These are phyloP conservation scores for Drosophila tani DNA, from an alignment of 1,140 invertebrate genomes.

Conservation along the genomic window DNA sequence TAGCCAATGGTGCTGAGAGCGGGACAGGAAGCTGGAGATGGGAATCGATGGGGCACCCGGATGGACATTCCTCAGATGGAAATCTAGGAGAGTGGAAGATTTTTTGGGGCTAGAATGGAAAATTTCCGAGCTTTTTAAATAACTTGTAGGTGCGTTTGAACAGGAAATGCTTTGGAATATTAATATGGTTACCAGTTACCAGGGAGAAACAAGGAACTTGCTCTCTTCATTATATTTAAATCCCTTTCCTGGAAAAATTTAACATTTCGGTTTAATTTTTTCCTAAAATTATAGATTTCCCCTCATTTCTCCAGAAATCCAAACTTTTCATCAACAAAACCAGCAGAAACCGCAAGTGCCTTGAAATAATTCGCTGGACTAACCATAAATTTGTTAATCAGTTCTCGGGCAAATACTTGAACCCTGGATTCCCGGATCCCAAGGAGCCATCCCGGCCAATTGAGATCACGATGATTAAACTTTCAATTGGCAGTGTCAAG, in stretches of 20 bases:
- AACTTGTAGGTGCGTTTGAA: too few species aligned
- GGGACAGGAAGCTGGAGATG: background rate
- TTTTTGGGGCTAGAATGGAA: background rate
- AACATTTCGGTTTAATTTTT: too few species aligned
- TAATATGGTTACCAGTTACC: background rate
- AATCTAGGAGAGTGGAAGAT: slow-evolving; percentile 3
- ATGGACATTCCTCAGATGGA: slow-evolving; percentile 15
- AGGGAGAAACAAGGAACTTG: background rate
- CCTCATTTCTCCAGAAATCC: background rate
- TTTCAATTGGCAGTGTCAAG: slow-evolving; percentile 58
- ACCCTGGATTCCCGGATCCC: background rate
- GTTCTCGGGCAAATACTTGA: slow-evolving; percentile 2
- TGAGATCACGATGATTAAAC: slow-evolving; percentile 50
- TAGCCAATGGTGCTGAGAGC: slow-evolving; percentile 6
- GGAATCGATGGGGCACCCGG: slow-evolving; percentile 28
- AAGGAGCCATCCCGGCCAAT: slow-evolving; percentile 18
- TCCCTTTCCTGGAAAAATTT: background rate
- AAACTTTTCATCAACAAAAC: background rate
- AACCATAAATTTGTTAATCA: slow-evolving; percentile 28
- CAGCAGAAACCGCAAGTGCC: slow-evolving; percentile 3
- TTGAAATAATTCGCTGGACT: slow-evolving; percentile 16
- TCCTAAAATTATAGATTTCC: too few species aligned
- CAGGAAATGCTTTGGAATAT: background rate
- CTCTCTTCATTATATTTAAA: background rate
- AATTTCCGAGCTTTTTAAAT: background rate